phyloP scores from a whole-genome alignment of 2,888 invertebrate genomes.

The Noctua fimbriata region DNA sequence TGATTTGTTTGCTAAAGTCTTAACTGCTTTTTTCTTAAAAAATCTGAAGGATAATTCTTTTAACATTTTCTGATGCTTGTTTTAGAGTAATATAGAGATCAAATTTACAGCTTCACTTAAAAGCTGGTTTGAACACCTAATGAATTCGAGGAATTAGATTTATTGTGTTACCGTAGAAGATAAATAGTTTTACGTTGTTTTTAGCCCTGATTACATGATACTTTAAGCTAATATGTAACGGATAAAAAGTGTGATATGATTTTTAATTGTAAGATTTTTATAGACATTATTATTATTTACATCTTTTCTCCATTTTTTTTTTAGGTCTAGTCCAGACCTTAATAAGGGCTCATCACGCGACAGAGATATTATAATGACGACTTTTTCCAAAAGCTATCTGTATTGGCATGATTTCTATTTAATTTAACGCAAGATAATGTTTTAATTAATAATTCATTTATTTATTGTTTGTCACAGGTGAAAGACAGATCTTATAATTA shows the following conservation, averaged over 20 bases:
- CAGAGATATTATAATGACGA: background rate
- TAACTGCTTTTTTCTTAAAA: background rate
- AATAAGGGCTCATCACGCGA: background rate
- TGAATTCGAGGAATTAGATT: background rate
- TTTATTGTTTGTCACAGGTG: no score
- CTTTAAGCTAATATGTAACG: background rate
- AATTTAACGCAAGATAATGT: background rate
- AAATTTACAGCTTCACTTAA: conserved; percentile 1
- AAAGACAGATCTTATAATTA: no score
- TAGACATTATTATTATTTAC: background rate
- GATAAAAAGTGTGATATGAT: background rate
- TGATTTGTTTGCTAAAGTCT: background rate
- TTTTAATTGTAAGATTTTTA: background rate
- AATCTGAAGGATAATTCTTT: background rate
- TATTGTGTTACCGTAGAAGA: background rate
- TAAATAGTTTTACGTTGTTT: conserved; percentile 4
- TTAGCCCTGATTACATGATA: background rate
- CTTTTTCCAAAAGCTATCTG: background rate
- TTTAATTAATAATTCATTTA: no score
- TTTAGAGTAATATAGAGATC: background rate
- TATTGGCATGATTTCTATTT: background rate
- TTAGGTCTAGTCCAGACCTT: background rate
- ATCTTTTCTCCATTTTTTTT: background rate
- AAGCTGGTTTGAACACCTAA: background rate
- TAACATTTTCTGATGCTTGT: background rate